These are phyloP conservation scores for Collichthys lucidus DNA, from an alignment of 2,113 vertebrate genomes.

Conservation along the genomic window DNA sequence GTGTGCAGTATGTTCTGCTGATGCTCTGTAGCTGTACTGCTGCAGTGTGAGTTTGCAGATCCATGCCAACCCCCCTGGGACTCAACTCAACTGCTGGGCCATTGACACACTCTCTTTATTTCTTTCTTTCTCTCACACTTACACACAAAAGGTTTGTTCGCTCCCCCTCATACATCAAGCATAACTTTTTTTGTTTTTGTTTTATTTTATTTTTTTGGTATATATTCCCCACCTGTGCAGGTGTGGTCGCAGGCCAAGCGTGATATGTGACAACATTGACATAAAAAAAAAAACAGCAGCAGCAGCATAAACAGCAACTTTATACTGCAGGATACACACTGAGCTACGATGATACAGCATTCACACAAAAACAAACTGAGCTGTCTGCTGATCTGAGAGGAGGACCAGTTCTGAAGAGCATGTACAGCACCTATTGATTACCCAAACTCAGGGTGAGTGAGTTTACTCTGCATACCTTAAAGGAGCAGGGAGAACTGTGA, in stretches of 20 bases:
- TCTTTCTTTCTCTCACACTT: not conserved
- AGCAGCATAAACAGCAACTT: not conserved
- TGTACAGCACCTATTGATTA: slow-evolving; percentile 71
- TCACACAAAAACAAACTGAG: slow-evolving; percentile 21
- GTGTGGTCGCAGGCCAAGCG: not conserved
- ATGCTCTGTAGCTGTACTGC: slow-evolving; percentile 70
- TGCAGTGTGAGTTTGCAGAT: slow-evolving; percentile 84
- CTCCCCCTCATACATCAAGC: not conserved
- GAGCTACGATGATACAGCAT: slow-evolving; percentile 57
- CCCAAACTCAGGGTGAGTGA: slow-evolving; percentile 69
- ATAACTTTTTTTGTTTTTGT: not conserved
- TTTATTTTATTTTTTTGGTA: not conserved
- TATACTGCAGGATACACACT: not conserved
- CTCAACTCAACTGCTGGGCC: slow-evolving; percentile 62
- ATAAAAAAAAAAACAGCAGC: not conserved
- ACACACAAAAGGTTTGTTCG: not conserved
- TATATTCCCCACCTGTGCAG: not conserved
- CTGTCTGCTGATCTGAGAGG: slow-evolving; percentile 45
- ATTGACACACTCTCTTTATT: slow-evolving; percentile 51
- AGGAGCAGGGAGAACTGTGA: slow-evolving; percentile 35
- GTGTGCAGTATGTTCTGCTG: slow-evolving; percentile 74
- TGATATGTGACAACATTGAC: slow-evolving; percentile 11
- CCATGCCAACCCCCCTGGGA: slow-evolving; percentile 65
- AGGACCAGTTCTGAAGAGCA: slow-evolving; percentile 47
- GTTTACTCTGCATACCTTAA: slow-evolving; percentile 65